These are phyloP conservation scores for Donacobius atricapilla DNA, from an alignment of 2,113 vertebrate species.

Conservation along the genomic window DNA sequence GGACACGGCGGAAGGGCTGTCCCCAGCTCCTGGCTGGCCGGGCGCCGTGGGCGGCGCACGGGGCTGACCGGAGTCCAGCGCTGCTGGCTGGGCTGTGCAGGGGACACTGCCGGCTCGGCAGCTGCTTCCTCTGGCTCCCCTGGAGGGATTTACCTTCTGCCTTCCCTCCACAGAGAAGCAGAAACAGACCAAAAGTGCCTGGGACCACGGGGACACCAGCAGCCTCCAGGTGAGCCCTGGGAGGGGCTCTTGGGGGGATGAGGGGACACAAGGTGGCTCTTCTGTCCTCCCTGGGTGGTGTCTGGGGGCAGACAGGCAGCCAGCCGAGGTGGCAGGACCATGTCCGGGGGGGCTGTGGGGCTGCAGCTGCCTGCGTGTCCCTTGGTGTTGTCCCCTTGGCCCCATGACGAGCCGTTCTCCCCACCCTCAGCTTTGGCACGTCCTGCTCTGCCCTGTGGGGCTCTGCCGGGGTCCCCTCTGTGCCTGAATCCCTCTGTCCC, in stretches of 20 bases:
- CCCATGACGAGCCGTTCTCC: rapidly evolving
- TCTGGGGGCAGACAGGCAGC: neutral
- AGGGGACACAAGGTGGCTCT: neutral
- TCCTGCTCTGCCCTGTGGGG: neutral
- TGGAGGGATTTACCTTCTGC: neutral
- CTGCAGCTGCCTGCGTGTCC: rapidly evolving
- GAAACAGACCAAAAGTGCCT: constrained; percentile 76
- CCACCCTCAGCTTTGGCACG: rapidly evolving
- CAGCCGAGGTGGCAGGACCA: neutral
- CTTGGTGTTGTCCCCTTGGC: neutral
- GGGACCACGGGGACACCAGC: constrained; percentile 84
- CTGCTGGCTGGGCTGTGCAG: neutral
- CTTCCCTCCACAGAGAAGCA: constrained; percentile 75
- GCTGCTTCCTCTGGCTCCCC: neutral
- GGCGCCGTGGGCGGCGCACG: neutral
- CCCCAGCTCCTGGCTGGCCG: neutral
- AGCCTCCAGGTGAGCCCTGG: constrained; percentile 76
- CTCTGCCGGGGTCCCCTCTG: rapidly evolving
- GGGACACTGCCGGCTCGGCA: neutral
- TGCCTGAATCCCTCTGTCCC: neutral
- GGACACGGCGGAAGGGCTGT: neutral
- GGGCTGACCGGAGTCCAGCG: neutral
- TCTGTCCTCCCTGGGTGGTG: too few species aligned
- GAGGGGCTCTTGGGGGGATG: neutral
- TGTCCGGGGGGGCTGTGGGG: neutral